These are phyloP conservation scores for Drosophila pullipes DNA, from an alignment of 2,888 invertebrate genomes.

Conservation along the genomic window DNA sequence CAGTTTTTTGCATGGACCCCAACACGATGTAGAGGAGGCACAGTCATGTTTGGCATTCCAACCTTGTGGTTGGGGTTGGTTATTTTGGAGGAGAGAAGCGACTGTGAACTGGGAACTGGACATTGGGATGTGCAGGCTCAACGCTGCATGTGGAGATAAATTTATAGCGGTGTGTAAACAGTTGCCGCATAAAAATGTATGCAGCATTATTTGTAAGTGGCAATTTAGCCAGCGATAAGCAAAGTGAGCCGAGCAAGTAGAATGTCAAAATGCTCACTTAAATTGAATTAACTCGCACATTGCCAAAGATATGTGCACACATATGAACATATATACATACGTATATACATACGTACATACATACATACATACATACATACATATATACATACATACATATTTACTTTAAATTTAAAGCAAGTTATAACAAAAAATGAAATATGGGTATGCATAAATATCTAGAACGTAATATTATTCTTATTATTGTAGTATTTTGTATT, in stretches of 20 bases:
- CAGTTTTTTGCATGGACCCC: conserved; percentile 53
- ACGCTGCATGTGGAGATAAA: conserved; percentile 50
- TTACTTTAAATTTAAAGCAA: not conserved
- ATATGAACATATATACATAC: not conserved
- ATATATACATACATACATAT: not conserved
- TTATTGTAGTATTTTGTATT: not conserved
- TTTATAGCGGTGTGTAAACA: conserved; percentile 77
- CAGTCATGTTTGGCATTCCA: conserved; percentile 48
- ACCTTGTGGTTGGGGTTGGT: conserved; percentile 1
- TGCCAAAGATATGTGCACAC: conserved; percentile 4
- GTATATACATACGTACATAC: not conserved
- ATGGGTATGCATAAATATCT: not conserved
- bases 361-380: not conserved
- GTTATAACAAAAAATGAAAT: not conserved
- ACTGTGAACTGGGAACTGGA: conserved; percentile 1
- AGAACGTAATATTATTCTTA: not conserved
- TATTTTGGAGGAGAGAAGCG: not conserved
- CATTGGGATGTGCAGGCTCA: conserved; percentile 25
- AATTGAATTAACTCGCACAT: conserved; percentile 35
- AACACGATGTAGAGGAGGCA: conserved; percentile 21
- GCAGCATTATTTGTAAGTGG: conserved; percentile 79
- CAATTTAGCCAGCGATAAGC: conserved; percentile 49
- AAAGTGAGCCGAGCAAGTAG: conserved; percentile 9
- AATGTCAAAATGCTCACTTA: conserved; percentile 23
- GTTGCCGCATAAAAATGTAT: conserved; percentile 75